Evolutionary conservation across 2,797 vertebrate genomes (phyloP), one percentile per base, ranked within the genome.

Genomic region (Rhynchotus rufescens): DNA sequence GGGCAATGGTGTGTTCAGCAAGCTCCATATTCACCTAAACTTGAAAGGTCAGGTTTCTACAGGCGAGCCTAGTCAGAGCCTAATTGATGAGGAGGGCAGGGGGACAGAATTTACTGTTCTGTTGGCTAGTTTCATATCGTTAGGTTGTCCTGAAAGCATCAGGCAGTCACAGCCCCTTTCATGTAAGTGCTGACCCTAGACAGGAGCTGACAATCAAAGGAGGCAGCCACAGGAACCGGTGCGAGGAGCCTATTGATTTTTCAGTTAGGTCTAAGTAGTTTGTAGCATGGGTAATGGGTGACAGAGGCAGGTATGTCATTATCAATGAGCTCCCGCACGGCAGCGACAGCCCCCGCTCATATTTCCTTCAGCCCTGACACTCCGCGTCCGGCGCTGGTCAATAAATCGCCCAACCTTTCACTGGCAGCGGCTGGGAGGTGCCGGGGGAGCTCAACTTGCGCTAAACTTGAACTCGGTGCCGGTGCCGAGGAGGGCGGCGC

Each of bases 261-360:
- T 98, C 99, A 98, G 98, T 99, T 99, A 99, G 98, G 98, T 97
- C 98, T 99, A 99, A 99, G 98, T 99, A 99, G 98, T 99, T 98
- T 99, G 98, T 98, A 98, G 98, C 98, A 98, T 98, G 98, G 98
- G 98, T 99, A 99, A 99, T 99, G 97, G 98, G 98, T 98, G 98
- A 98, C 98, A 98, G 97, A 97, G 98, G 98, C 98, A 99, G 98
- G 98, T 99, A 99, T 98, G 99, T 99, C 99, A 99, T 99, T 99
- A 99, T 99, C 99, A 99, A 99, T 99, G 99, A 99, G 98, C 97
- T 98, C 97, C 96, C 97, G 98, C 98, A 98, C 98, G 98, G 98
- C 92, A 98, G 98, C 98, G 97, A 98, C 98, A 98, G 96, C 98
- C 96, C 97, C 98, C 97, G 96, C 98, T 99, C 98, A 99, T 99